These are phyloP conservation scores for Syrrhaptes paradoxus DNA, from an alignment of 2,113 vertebrate genomes.

Conservation along the genomic window DNA sequence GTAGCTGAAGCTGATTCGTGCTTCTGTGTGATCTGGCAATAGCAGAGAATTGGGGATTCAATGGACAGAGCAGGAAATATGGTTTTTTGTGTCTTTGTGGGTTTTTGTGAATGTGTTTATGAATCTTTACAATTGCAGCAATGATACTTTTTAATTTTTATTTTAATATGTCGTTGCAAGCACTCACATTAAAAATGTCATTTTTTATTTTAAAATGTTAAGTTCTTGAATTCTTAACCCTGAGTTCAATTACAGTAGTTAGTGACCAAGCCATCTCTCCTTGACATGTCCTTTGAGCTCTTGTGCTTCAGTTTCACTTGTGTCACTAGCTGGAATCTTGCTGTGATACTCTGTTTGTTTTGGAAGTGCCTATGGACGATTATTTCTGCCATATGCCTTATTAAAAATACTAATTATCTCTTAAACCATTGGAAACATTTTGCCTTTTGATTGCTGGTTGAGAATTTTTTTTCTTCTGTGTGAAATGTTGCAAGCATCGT, in stretches of 20 bases:
- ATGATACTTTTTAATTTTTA: not conserved
- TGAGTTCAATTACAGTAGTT: not conserved
- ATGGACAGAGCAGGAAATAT: not conserved
- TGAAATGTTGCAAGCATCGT: not conserved
- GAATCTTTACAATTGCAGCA: not conserved
- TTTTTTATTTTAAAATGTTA: not conserved
- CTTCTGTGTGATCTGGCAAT: not conserved
- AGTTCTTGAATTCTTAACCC: not conserved
- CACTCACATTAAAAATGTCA: not conserved
- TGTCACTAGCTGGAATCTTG: not conserved
- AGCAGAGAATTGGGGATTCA: not conserved
- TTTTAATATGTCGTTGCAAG: not conserved
- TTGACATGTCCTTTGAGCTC: not conserved
- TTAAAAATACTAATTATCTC: not conserved
- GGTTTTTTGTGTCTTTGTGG: not conserved
- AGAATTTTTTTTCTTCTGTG: not conserved
- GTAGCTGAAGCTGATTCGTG: not conserved
- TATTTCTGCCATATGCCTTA: not conserved
- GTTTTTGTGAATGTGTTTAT: not conserved
- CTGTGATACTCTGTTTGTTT: not conserved
- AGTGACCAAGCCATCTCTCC: not conserved
- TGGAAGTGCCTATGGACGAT: accelerated
- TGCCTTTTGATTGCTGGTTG: not conserved
- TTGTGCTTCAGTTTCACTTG: not conserved
- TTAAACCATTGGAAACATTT: not conserved